Evolutionary conservation across 2,888 invertebrate genomes (phyloP).

Genomic region (Dioctria linearis): DNA sequence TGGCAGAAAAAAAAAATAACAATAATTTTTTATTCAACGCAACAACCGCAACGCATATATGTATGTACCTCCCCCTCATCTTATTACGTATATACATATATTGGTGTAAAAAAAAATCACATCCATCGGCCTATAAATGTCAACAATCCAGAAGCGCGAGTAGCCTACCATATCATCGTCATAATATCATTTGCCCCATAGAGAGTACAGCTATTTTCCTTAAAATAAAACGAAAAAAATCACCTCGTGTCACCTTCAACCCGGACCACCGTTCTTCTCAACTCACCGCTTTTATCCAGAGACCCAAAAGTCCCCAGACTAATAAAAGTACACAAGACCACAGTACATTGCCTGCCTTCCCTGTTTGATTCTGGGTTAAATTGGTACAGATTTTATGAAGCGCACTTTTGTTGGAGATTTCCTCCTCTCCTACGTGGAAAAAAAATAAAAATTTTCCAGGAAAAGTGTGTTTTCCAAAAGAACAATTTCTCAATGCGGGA

Average conservation of each 20-base stretch:
- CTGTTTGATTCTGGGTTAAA: no score
- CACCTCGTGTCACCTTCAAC: constrained; percentile 17
- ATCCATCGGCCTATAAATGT: background rate
- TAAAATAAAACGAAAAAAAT: constrained; percentile 9
- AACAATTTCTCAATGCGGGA: background rate
- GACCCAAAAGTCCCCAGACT: no score
- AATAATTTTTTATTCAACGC: constrained; percentile 1
- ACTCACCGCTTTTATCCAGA: no score
- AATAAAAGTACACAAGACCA: no score
- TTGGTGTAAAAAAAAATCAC: no score
- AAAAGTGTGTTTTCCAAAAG: constrained; percentile 1
- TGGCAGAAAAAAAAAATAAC: constrained; percentile 10
- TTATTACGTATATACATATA: no score
- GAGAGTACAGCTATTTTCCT: constrained; percentile 1
- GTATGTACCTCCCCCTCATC: background rate
- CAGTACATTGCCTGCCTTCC: no score
- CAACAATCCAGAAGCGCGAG: background rate
- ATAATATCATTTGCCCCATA: constrained; percentile 31
- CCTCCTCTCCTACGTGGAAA: constrained; percentile 1
- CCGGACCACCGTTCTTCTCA: no score
- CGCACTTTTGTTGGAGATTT: background rate
- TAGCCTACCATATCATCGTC: background rate
- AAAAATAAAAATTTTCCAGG: background rate
- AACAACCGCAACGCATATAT: background rate
- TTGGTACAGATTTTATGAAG: constrained; percentile 6